These are phyloP conservation scores for Alligator sinensis DNA, from an alignment of 2,113 vertebrate species.

Conservation along the genomic window DNA sequence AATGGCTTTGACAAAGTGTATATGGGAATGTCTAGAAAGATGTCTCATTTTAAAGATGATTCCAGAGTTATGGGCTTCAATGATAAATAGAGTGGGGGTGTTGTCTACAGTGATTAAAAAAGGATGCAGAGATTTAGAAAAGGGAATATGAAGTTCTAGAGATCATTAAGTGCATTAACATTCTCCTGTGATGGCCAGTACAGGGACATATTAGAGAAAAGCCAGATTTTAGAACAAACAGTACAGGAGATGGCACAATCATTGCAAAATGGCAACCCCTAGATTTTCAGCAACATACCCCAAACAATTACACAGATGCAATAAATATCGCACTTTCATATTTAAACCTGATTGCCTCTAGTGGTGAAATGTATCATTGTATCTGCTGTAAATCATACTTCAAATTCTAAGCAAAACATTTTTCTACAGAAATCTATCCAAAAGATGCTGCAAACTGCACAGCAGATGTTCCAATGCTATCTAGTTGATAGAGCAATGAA, in stretches of 20 bases:
- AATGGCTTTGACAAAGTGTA: no score
- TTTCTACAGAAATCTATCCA: not conserved
- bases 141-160: no score
- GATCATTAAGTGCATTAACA: no score
- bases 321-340: not conserved
- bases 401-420: conserved; percentile 6
- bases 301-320: not conserved
- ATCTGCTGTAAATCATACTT: not conserved
- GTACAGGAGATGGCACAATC: not conserved
- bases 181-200: not conserved
- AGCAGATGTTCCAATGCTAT: not conserved
- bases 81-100: no score
- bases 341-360: not conserved
- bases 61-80: no score
- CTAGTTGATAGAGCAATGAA: not conserved
- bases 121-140: no score
- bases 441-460: not conserved
- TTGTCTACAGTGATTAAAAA: no score
- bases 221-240: not conserved
- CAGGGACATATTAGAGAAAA: not conserved
- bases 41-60: no score
- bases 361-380: not conserved
- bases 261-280: not conserved
- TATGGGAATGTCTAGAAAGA: no score
- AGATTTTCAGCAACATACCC: not conserved